Conservation (phyloP, 2,888 invertebrate genomes). For the Xanthorhoe spadicearia region DNA sequence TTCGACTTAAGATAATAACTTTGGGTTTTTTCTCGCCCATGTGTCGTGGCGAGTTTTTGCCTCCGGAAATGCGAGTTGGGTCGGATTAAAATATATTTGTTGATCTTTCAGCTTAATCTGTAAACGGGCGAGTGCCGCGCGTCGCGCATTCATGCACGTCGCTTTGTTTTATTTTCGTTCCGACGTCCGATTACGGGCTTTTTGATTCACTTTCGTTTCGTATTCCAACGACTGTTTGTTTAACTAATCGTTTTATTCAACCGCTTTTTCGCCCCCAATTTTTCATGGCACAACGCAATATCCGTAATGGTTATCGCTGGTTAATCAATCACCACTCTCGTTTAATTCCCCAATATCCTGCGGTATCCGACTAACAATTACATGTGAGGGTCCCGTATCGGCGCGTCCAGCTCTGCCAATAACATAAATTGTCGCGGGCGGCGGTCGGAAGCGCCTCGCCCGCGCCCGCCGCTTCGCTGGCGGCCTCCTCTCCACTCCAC, state of each 20-base stretch:
- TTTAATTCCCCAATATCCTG: slow-evolving; percentile 83
- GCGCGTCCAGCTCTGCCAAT: slow-evolving; percentile 75
- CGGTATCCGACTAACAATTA: slow-evolving; percentile 81
- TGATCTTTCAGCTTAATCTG: slow-evolving; percentile 79
- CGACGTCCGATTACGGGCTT: slow-evolving; percentile 52
- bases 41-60: slow-evolving; percentile 78
- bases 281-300: slow-evolving; percentile 67
- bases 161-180: slow-evolving; percentile 57
- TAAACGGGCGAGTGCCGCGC: slow-evolving; percentile 58
- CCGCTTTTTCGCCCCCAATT: slow-evolving; percentile 54
- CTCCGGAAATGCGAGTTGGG: slow-evolving; percentile 80
- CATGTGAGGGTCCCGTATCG: slow-evolving; percentile 79
- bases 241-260: slow-evolving; percentile 60
- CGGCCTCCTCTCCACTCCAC: slow-evolving; percentile 45
- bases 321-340: slow-evolving; percentile 80
- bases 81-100: slow-evolving; percentile 82
- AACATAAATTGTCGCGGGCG: slow-evolving; percentile 82
- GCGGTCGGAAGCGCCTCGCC: slow-evolving; percentile 69
- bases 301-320: slow-evolving; percentile 75
- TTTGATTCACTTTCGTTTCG: slow-evolving; percentile 62
- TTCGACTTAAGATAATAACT: slow-evolving; percentile 85
- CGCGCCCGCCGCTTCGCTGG: slow-evolving; percentile 43
- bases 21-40: slow-evolving; percentile 79
- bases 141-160: slow-evolving; percentile 52
- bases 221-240: slow-evolving; percentile 55